A percentile compares a stretch with the other conserved stretches of the same genome.
phyloP scores from a whole-genome alignment of 2,888 invertebrate species.

The Coelinius sp. region DNA sequence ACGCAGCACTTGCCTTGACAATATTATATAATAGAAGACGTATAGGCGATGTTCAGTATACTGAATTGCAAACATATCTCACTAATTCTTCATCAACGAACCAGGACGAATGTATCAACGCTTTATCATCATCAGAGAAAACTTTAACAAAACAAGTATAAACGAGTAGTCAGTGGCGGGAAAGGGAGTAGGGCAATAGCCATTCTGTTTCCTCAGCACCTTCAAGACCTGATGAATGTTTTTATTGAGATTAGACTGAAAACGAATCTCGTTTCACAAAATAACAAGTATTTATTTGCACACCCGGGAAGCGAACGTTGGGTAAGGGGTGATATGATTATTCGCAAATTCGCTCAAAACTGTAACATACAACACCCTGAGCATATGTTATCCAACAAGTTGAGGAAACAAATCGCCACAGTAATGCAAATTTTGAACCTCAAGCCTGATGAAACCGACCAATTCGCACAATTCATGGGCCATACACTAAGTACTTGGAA shows the following conservation, averaged over 20 bases:
- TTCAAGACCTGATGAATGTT: background rate
- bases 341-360: background rate
- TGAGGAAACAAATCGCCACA: background rate
- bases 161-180: slow-evolving; percentile 4
- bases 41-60: slow-evolving; percentile 24
- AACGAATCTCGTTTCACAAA: background rate
- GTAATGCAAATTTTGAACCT: slow-evolving; percentile 27
- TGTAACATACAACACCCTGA: background rate
- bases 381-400: background rate
- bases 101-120: background rate
- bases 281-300: background rate
- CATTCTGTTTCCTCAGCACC: background rate
- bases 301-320: background rate
- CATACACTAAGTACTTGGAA: slow-evolving; percentile 25
- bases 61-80: background rate
- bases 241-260: background rate
- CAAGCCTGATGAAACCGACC: background rate
- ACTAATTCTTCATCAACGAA: slow-evolving; percentile 1
- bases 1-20: slow-evolving; percentile 2
- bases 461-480: slow-evolving; percentile 28
- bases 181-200: slow-evolving; percentile 1
- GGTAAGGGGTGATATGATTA: background rate
- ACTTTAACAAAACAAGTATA: background rate
- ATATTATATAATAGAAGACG: slow-evolving; percentile 23
- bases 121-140: background rate